Percentiles rank a stretch among this genome's conserved stretches.
phyloP scores from a whole-genome alignment of 2,113 vertebrate genomes.

The Hyaena hyaena region DNA sequence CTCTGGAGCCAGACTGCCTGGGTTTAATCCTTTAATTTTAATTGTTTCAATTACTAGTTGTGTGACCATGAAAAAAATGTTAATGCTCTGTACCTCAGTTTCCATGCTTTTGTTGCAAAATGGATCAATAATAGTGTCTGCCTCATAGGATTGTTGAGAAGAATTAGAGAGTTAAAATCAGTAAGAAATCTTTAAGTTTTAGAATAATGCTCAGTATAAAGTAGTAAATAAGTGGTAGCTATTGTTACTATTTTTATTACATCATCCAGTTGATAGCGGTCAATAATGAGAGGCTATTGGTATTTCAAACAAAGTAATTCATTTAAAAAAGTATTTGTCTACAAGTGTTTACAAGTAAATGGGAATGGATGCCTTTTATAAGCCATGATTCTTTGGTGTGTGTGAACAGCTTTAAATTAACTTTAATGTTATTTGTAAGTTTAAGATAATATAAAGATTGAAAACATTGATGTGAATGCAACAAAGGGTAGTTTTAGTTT shows the following conservation, averaged over 20 bases:
- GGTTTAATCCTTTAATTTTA: neutral
- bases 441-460: slow-evolving; percentile 16
- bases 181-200: neutral
- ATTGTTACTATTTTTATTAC: neutral
- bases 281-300: neutral
- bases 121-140: neutral
- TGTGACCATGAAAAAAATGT: neutral
- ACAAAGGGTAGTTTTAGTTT: neutral
- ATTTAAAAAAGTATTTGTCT: neutral
- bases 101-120: neutral
- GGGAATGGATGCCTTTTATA: neutral
- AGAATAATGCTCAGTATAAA: neutral
- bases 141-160: neutral
- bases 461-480: neutral
- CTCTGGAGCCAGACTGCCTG: neutral
- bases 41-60: neutral
- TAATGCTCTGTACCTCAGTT: neutral
- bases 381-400: neutral
- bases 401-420: neutral
- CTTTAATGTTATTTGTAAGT: neutral
- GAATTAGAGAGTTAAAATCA: neutral
- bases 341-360: neutral
- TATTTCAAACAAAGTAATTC: neutral
- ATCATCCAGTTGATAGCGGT: neutral
- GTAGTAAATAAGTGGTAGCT: neutral